Evolutionary conservation across 2,888 invertebrate genomes (phyloP), one percentile per base, ranked within the genome.

Genomic region (Unio delphinus): DNA sequence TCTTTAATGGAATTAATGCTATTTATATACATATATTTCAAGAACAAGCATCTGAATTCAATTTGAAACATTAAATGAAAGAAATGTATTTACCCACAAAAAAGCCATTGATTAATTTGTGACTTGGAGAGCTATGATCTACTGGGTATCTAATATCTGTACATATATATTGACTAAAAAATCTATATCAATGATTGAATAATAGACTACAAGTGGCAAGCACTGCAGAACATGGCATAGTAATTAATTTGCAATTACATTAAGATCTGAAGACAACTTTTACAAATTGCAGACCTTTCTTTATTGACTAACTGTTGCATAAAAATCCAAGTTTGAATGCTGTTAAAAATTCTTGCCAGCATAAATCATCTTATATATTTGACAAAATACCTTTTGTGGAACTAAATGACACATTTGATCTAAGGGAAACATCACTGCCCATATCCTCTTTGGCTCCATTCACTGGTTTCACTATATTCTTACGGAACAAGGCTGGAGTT

Each of bases 391-490:
- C 71, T 72, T 56, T 74, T 28, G 69, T 64, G 28, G 73, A 69
- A 28, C 45, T 45, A 45, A 45, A 45, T 45, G 82, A 82, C 20
- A 70, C 55, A 60, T 77, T 78, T 3, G 81, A 80, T 60, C 73
- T 74, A 4, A 83, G 70, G 20, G 83, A 83, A 15, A 77, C 80
- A 58, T 76, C 66, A 74, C 83, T 83, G 1, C 82, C 83, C 77
- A 78, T 79, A 26, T 66, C 17, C 67, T 65, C 56, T 18, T 26
- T 8, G 54, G 30, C 64, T 28, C 61, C 61, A 20, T 61, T 45
- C 4, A 68, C 34, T 11, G 81, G 81, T 61, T 74, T 69, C 54
- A 81, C 79, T 61, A 68, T 67, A 67, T 80, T 81, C 45, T 70
- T 75, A 5, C 72, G 65, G 58, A n/a, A 45, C 17, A 20, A 57